phyloP scores from a whole-genome alignment of 2,888 invertebrate genomes.

The Ornithoptera alexandrae region DNA sequence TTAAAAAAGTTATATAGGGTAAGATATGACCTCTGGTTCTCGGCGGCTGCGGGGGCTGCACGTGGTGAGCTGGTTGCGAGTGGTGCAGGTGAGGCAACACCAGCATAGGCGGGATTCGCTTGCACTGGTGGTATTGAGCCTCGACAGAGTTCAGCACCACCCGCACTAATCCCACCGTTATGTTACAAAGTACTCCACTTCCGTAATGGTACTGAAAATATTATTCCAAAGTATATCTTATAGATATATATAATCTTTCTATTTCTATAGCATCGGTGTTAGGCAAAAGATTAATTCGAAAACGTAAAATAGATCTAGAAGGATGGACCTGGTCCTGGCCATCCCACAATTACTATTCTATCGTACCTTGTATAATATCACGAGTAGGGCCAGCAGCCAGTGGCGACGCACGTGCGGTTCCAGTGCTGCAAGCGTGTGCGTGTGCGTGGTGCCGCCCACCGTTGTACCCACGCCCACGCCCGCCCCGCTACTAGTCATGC shows the following conservation, averaged over 20 bases:
- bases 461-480: slow-evolving; percentile 13
- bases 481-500: slow-evolving; percentile 30
- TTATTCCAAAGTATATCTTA: neutral
- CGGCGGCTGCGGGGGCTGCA: slow-evolving; percentile 21
- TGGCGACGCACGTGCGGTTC: slow-evolving; percentile 92
- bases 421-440: slow-evolving; percentile 92
- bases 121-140: slow-evolving; percentile 94
- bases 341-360: neutral
- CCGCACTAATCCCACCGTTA: slow-evolving; percentile 89
- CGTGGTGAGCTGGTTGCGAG: slow-evolving; percentile 23
- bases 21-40: slow-evolving; percentile 3
- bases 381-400: slow-evolving; percentile 96
- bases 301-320: too few species aligned
- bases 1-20: neutral
- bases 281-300: neutral
- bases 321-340: too few species aligned
- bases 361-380: slow-evolving; percentile 95
- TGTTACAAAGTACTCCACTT: slow-evolving; percentile 83
- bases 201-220: slow-evolving; percentile 85
- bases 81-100: slow-evolving; percentile 81
- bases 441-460: slow-evolving; percentile 31
- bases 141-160: slow-evolving; percentile 96
- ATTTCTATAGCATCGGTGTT: neutral
- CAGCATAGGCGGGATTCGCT: slow-evolving; percentile 89
- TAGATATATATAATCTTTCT: too few species aligned